phyloP scores from a whole-genome alignment of 2,113 vertebrate species.

The Eretmochelys imbricata region DNA sequence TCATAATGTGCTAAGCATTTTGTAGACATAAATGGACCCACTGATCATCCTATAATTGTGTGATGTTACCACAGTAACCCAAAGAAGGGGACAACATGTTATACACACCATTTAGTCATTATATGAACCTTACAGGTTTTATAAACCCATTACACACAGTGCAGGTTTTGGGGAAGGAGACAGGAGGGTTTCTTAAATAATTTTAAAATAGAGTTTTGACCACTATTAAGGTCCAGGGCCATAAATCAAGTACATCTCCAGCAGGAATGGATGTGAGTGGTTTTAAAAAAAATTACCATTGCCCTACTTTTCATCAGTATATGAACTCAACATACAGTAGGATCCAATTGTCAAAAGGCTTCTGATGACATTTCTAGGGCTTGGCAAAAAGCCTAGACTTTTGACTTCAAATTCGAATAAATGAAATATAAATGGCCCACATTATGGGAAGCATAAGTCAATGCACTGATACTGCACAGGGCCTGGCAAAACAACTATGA shows the following conservation, averaged over 20 bases:
- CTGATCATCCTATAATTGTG: conserved; percentile 6
- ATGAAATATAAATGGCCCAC: background rate
- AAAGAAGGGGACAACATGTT: conserved; percentile 18
- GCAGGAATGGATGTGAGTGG: background rate
- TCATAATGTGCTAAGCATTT: conserved; percentile 14
- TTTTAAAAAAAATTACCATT: background rate
- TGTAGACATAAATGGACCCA: conserved; percentile 8
- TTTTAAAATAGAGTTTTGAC: conserved; percentile 13
- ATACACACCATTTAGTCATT: conserved; percentile 29
- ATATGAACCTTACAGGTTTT: conserved; percentile 7
- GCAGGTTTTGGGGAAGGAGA: conserved; percentile 13
- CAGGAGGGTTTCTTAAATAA: background rate
- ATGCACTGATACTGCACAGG: background rate
- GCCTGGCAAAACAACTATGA: background rate
- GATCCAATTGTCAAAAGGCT: background rate
- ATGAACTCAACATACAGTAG: background rate
- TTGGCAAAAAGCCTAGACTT: background rate
- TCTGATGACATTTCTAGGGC: background rate
- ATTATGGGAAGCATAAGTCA: background rate
- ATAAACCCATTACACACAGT: conserved; percentile 42
- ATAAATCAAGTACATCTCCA: background rate
- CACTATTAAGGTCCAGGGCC: background rate
- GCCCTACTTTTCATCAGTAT: accelerated
- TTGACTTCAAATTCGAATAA: background rate
- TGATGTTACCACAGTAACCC: conserved; percentile 55